Evolutionary conservation across 2,113 vertebrate species (phyloP).

Genomic region (Eurypyga helias): DNA sequence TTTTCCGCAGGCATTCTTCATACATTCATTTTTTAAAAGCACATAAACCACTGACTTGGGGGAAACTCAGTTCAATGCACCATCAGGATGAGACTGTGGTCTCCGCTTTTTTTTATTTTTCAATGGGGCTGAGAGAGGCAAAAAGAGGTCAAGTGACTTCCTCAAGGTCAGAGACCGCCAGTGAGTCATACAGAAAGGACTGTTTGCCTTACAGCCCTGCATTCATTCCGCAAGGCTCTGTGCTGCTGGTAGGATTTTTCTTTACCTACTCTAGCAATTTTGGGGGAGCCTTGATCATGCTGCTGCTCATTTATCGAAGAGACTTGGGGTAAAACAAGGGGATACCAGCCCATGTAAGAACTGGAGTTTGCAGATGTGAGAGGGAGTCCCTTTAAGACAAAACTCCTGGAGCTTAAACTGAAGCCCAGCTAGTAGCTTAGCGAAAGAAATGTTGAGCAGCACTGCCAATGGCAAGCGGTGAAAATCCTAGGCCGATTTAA

Average conservation of each 20-base stretch:
- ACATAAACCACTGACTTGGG: background rate
- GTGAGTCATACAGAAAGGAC: conserved; percentile 54
- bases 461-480: background rate
- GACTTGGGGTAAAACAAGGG: background rate
- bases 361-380: background rate
- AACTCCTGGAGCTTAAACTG: background rate
- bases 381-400: background rate
- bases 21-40: background rate
- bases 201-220: conserved; percentile 47
- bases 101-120: background rate
- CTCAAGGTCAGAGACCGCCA: conserved; percentile 51
- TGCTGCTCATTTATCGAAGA: background rate
- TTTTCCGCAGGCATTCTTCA: background rate
- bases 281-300: background rate
- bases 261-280: conserved; percentile 10
- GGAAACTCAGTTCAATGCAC: background rate
- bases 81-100: background rate
- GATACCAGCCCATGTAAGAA: background rate
- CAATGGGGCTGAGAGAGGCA: background rate
- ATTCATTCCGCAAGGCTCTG: background rate
- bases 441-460: background rate
- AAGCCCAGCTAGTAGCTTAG: background rate
- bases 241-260: background rate
- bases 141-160: conserved; percentile 53
- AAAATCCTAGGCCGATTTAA: background rate